phyloP scores from a whole-genome alignment of 2,888 invertebrate genomes.

The Ophion ventricosus region DNA sequence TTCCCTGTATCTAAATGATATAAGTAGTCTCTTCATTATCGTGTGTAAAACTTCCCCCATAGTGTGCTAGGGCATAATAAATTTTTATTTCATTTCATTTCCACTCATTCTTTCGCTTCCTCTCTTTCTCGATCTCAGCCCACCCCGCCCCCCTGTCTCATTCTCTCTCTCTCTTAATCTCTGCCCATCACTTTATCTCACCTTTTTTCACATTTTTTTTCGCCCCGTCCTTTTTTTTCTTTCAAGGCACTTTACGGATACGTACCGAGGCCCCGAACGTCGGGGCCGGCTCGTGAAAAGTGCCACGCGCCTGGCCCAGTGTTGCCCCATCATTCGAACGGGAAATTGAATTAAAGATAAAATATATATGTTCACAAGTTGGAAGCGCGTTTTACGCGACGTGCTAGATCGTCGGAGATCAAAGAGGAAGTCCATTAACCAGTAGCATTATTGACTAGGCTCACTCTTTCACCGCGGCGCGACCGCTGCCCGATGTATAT shows the following conservation, averaged over 20 bases:
- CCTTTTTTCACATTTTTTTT: conserved; percentile 37
- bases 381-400: not conserved
- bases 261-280: not conserved
- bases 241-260: not conserved
- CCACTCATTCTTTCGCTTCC: conserved; percentile 1
- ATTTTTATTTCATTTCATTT: too few relatives aligned
- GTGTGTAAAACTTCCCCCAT: too few relatives aligned
- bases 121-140: conserved; percentile 7
- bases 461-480: conserved; percentile 23
- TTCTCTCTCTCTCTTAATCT: not conserved
- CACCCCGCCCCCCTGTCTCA: conserved; percentile 7
- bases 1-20: too few relatives aligned
- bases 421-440: conserved; percentile 65
- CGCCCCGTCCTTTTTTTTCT: conserved; percentile 33
- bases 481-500: conserved; percentile 24
- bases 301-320: conserved; percentile 75
- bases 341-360: conserved; percentile 53
- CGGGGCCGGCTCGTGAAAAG: conserved; percentile 68
- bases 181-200: conserved; percentile 18
- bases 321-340: conserved; percentile 37
- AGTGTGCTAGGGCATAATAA: too few relatives aligned
- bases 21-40: too few relatives aligned
- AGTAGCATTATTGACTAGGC: conserved; percentile 62
- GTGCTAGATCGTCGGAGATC: conserved; percentile 37
- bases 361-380: conserved; percentile 15